Conservation (phyloP, 2,797 vertebrate genomes). For the Okamejei kenojei region DNA sequence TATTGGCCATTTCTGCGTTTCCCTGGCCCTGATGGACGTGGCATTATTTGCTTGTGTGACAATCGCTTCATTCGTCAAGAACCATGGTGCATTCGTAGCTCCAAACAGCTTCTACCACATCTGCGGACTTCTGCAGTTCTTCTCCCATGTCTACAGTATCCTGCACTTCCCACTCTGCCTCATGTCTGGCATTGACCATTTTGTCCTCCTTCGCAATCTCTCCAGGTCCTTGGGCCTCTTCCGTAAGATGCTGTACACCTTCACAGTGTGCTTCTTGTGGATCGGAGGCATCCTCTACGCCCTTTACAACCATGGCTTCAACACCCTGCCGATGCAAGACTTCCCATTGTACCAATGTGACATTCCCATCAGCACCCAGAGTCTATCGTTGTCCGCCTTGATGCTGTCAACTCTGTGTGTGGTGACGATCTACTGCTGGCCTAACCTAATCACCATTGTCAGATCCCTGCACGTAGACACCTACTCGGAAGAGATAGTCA, state of each 20-base stretch:
- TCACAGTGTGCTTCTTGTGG: slow-evolving; percentile 57
- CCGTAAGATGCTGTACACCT: slow-evolving; percentile 46
- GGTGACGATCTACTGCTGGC: slow-evolving; percentile 45
- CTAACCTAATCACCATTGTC: slow-evolving; percentile 49
- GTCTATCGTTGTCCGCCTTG: slow-evolving; percentile 51
- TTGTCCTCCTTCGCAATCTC: slow-evolving; percentile 49
- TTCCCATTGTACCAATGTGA: slow-evolving; percentile 53
- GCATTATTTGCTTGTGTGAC: slow-evolving; percentile 52
- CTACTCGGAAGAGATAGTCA: slow-evolving; percentile 41
- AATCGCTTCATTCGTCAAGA: slow-evolving; percentile 54
- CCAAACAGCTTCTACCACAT: slow-evolving; percentile 66
- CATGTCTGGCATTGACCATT: slow-evolving; percentile 60
- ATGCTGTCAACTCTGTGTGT: slow-evolving; percentile 45
- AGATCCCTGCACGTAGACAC: slow-evolving; percentile 46
- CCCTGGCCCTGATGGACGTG: slow-evolving; percentile 63
- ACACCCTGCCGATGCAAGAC: slow-evolving; percentile 39
- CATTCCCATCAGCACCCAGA: slow-evolving; percentile 54
- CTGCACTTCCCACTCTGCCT: slow-evolving; percentile 66
- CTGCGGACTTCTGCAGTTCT: slow-evolving; percentile 68
- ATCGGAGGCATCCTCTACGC: slow-evolving; percentile 50
- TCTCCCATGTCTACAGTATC: slow-evolving; percentile 54
- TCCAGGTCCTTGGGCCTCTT: slow-evolving; percentile 38
- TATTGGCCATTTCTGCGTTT: slow-evolving; percentile 66
- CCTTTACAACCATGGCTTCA: slow-evolving; percentile 50
- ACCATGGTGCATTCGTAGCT: slow-evolving; percentile 57